Conservation (phyloP, 2,113 vertebrate genomes). For the Chaetura pelagica region DNA sequence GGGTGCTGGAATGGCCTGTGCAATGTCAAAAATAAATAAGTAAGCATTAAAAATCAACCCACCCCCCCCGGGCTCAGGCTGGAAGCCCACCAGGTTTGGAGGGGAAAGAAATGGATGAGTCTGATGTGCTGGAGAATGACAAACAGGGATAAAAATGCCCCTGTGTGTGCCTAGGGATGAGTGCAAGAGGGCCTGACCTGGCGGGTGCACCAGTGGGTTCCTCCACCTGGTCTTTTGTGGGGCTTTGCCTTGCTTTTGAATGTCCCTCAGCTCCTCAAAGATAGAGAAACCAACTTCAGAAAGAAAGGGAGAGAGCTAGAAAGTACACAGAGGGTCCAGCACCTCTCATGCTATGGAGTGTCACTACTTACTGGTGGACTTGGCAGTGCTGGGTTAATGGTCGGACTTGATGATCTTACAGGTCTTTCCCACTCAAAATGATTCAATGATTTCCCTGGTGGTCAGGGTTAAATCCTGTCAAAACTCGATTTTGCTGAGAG, state of each 20-base stretch:
- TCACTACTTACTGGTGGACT: neutral
- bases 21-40: constrained; percentile 50
- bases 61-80: neutral
- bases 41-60: constrained; percentile 21
- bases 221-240: neutral
- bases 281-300: neutral
- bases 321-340: neutral
- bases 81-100: neutral
- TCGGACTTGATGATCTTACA: too few relatives aligned
- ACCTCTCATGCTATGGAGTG: neutral
- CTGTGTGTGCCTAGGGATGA: too few relatives aligned
- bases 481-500: too few relatives aligned
- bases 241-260: neutral
- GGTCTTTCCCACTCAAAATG: too few relatives aligned
- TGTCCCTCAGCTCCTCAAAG: neutral
- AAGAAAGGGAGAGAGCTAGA: neutral
- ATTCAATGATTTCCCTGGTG: too few relatives aligned
- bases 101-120: neutral
- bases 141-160: neutral
- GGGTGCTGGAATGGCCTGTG: neutral
- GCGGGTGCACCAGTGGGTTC: accelerated
- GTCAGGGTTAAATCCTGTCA: too few relatives aligned
- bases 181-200: neutral
- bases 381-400: too few relatives aligned
- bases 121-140: neutral